Evolutionary conservation across 2,113 vertebrate species (phyloP).

Genomic region (Uropsilus gracilis): DNA sequence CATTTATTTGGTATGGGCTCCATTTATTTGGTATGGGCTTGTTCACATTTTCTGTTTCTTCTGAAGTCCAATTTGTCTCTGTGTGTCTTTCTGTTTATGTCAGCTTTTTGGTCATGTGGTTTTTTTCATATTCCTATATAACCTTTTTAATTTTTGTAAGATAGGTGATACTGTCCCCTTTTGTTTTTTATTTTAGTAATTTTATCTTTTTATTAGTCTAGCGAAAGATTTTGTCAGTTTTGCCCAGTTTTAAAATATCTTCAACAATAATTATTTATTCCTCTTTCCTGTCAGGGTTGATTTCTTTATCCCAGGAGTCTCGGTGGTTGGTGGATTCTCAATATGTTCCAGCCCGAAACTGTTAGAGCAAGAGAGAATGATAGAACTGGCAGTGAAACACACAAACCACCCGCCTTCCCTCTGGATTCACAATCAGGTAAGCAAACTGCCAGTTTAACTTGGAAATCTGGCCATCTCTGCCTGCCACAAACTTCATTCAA

Average conservation of each 20-base stretch:
- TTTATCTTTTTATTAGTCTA: not conserved
- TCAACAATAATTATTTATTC: slow-evolving; percentile 53
- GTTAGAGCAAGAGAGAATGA: slow-evolving; percentile 88
- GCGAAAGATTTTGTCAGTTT: slow-evolving; percentile 1
- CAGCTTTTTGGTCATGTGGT: not conserved
- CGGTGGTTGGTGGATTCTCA: slow-evolving; percentile 95
- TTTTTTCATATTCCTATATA: slow-evolving; percentile 5
- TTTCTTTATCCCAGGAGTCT: slow-evolving; percentile 94
- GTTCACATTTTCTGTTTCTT: slow-evolving; percentile 35
- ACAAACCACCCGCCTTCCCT: slow-evolving; percentile 92
- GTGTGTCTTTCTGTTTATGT: slow-evolving; percentile 11
- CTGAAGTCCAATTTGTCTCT: not conserved
- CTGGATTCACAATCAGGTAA: slow-evolving; percentile 94
- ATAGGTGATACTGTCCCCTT: not conserved
- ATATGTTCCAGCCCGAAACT: slow-evolving; percentile 95
- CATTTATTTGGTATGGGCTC: not conserved
- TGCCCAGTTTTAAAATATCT: not conserved
- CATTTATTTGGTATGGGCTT: not conserved
- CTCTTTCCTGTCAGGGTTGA: slow-evolving; percentile 90
- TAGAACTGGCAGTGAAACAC: slow-evolving; percentile 95
- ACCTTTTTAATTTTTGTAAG: not conserved
- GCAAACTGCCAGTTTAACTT: not conserved
- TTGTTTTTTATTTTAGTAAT: slow-evolving; percentile 36
- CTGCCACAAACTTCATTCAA: not conserved
- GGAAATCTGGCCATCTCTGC: not conserved